A percentile compares a stretch with the other conserved stretches of the same genome.
Conservation (phyloP, 2,797 vertebrate species). For the Myotis planiceps region DNA sequence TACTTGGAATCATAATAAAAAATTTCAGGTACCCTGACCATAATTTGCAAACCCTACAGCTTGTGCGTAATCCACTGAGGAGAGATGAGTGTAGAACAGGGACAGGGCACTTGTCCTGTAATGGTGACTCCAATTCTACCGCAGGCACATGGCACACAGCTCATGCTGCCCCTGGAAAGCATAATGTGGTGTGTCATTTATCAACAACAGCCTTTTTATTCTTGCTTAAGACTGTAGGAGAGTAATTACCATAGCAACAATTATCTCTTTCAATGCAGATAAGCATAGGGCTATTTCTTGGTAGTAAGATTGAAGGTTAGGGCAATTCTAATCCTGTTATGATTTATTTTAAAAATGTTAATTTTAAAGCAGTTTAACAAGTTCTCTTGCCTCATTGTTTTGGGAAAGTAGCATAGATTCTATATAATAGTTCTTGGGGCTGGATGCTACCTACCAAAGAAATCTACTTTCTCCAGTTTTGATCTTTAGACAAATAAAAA, state of each 20-base stretch:
- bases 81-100: neutral
- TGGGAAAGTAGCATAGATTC: neutral
- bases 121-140: neutral
- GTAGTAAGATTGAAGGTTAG: neutral
- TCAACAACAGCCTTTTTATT: conserved; percentile 39
- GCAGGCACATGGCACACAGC: neutral
- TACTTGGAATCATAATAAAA: neutral
- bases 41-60: neutral
- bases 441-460: neutral
- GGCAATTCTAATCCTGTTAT: neutral
- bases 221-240: conserved; percentile 38
- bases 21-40: neutral
- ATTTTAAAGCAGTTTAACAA: conserved; percentile 31
- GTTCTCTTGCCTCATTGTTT: neutral
- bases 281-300: neutral
- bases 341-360: neutral
- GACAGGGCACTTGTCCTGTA: neutral
- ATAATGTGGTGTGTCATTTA: conserved; percentile 38
- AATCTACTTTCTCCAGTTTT: neutral
- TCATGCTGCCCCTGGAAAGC: conserved; percentile 16
- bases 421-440: neutral
- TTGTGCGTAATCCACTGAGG: neutral
- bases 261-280: neutral
- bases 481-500: neutral
- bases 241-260: conserved; percentile 68